Evolutionary conservation across 2,797 vertebrate species (phyloP).

Genomic region (Molothrus ater): DNA sequence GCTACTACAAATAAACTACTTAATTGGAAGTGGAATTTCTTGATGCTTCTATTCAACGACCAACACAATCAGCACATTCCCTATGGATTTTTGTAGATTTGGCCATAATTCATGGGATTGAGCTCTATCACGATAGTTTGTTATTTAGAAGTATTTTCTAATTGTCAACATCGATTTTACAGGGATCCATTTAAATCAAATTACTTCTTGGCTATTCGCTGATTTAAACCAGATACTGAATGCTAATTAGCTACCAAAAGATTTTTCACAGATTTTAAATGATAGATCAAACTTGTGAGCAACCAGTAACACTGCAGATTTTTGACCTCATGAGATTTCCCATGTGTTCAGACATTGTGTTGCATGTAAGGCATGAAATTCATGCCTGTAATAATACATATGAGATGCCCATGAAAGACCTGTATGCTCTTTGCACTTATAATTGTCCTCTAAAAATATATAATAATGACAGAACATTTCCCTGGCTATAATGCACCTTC

Average conservation of each 20-base stretch:
- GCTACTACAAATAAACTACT: background rate
- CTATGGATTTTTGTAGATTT: background rate
- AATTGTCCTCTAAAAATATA: background rate
- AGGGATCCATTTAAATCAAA: background rate
- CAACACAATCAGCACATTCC: background rate
- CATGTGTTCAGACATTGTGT: background rate
- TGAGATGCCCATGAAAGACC: background rate
- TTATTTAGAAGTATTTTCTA: background rate
- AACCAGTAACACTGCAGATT: background rate
- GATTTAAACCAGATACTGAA: background rate
- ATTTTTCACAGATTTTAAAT: background rate
- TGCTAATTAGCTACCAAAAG: background rate
- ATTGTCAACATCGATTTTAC: background rate
- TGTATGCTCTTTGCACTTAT: background rate
- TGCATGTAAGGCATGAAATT: background rate
- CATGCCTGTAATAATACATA: background rate
- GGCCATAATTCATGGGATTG: rapidly evolving
- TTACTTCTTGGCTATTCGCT: background rate
- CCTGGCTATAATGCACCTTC: background rate
- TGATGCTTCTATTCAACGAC: background rate
- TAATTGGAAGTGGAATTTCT: background rate
- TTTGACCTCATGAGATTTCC: background rate
- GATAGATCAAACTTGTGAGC: background rate
- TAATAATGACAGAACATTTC: background rate
- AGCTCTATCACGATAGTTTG: background rate